Percentiles rank a stretch among this genome's conserved stretches.
Evolutionary conservation across 1,140 invertebrate species (phyloP).

Genomic region (Plectrocnemia conspersa): DNA sequence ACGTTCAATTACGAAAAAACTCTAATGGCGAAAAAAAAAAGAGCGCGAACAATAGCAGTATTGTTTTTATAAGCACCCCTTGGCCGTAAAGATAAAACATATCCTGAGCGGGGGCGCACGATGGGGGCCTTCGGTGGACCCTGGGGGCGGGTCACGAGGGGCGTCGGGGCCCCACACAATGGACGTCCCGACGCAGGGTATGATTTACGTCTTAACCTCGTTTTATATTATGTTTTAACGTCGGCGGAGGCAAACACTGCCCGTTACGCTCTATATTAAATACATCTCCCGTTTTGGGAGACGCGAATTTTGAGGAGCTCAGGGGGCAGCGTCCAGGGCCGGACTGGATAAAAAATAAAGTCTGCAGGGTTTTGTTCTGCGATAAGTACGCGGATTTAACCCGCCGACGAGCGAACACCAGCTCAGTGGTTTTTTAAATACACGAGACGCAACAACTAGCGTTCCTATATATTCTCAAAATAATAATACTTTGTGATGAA

Average conservation of each 20-base stretch:
- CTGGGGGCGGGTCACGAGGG: constrained; percentile 29
- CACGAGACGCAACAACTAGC: no score
- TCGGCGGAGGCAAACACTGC: constrained; percentile 31
- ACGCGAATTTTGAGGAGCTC: no score
- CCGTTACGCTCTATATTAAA: constrained; percentile 31
- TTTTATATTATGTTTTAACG: constrained; percentile 51
- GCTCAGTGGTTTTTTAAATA: no score
- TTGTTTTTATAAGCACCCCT: constrained; percentile 36
- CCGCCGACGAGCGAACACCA: no score
- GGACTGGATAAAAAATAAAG: no score
- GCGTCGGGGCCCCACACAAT: constrained; percentile 27
- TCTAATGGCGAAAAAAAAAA: constrained; percentile 35
- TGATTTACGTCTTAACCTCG: constrained; percentile 48
- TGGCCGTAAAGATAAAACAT: constrained; percentile 35
- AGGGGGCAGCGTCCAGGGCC: no score
- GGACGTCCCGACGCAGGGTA: constrained; percentile 39
- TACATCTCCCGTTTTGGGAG: constrained; percentile 16
- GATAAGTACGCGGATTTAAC: no score
- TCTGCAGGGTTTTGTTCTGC: no score
- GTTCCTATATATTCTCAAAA: no score
- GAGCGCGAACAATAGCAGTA: constrained; percentile 34
- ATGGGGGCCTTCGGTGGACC: constrained; percentile 15
- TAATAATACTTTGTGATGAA: no score
- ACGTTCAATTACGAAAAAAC: constrained; percentile 36
- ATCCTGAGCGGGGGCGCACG: constrained; percentile 36